Percentiles rank a stretch among this genome's conserved stretches.
Conservation (phyloP, 2,888 invertebrate genomes). For the Lithophane semibrunnea region DNA sequence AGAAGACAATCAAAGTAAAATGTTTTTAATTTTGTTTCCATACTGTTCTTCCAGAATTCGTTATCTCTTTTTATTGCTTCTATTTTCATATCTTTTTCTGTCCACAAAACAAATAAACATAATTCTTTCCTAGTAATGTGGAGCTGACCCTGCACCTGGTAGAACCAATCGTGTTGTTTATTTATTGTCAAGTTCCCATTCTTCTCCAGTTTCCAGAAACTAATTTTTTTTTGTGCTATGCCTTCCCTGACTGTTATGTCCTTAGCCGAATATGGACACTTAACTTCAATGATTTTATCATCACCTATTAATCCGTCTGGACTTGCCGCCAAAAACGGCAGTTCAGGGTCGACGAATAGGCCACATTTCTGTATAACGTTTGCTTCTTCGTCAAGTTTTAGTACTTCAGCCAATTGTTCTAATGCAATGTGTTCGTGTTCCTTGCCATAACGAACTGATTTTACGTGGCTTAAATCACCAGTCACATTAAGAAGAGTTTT, state of each 20-base stretch:
- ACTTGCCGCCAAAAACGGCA: constrained; percentile 7
- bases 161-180: constrained; percentile 25
- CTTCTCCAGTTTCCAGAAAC: constrained; percentile 10
- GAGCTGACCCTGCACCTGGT: constrained; percentile 30
- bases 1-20: constrained; percentile 36
- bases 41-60: constrained; percentile 15
- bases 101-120: constrained; percentile 29
- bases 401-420: constrained; percentile 4
- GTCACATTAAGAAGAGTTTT: constrained; percentile 2
- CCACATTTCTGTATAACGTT: constrained; percentile 3
- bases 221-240: constrained; percentile 3
- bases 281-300: neutral
- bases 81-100: constrained; percentile 21
- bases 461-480: constrained; percentile 7
- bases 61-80: constrained; percentile 23
- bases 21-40: constrained; percentile 24
- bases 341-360: constrained; percentile 10
- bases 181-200: constrained; percentile 20
- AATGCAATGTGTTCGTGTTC: constrained; percentile 13
- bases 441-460: constrained; percentile 7
- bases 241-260: neutral
- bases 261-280: constrained; percentile 2
- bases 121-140: constrained; percentile 17
- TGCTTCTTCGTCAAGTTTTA: neutral
- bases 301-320: constrained; percentile 6